Evolutionary conservation across 2,113 vertebrate genomes (phyloP).

Genomic region (Sterna hirundo): DNA sequence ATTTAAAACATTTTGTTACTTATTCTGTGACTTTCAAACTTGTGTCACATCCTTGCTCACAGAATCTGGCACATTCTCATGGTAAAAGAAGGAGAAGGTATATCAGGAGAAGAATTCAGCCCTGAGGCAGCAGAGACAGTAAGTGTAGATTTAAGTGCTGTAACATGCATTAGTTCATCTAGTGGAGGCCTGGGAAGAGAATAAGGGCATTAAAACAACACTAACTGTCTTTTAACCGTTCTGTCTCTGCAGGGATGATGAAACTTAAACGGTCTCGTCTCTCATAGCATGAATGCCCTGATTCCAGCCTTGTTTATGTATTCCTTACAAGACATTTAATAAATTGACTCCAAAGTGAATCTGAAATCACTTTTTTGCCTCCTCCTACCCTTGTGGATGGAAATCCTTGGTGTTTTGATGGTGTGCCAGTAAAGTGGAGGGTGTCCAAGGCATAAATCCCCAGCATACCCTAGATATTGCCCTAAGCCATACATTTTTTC

Average conservation of each 20-base stretch:
- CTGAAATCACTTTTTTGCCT: not conserved
- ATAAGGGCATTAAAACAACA: not conserved
- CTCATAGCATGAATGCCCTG: not conserved
- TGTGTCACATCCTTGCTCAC: not conserved
- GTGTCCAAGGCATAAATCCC: not conserved
- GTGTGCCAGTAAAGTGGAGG: not conserved
- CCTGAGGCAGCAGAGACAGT: not conserved
- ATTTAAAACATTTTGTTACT: not conserved
- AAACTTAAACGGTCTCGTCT: not conserved
- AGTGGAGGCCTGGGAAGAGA: not conserved
- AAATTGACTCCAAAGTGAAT: not conserved
- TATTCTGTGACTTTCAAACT: not conserved
- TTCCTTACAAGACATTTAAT: not conserved
- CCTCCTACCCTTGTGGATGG: not conserved
- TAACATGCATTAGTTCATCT: not conserved
- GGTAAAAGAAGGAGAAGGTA: not conserved
- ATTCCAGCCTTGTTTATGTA: not conserved
- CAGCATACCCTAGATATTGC: not conserved
- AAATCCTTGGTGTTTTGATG: not conserved
- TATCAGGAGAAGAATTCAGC: not conserved
- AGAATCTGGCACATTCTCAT: not conserved
- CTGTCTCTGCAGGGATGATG: not conserved
- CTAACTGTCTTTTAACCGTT: not conserved
- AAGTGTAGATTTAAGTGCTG: not conserved
- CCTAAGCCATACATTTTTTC: not conserved